These are phyloP conservation scores for Malurus melanocephalus DNA, from an alignment of 2,113 vertebrate species.

Conservation along the genomic window DNA sequence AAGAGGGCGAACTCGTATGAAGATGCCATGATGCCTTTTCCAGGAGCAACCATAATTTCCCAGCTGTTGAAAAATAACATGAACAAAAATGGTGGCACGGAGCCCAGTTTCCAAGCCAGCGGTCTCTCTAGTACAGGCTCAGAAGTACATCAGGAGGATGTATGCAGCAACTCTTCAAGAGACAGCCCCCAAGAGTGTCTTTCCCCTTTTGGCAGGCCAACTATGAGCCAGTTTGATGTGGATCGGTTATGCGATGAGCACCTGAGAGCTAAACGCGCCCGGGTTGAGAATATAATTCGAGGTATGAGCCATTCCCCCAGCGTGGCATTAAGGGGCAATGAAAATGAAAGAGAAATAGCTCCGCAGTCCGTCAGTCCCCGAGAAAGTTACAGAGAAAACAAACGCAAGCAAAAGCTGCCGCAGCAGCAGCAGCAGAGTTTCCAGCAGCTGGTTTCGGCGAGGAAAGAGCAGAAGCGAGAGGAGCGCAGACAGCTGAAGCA, in stretches of 20 bases:
- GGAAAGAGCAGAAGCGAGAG: constrained; percentile 94
- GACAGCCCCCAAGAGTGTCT: constrained; percentile 97
- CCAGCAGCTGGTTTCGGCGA: constrained; percentile 93
- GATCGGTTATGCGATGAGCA: constrained; percentile 96
- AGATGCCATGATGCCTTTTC: constrained; percentile 96
- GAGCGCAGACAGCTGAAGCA: constrained; percentile 96
- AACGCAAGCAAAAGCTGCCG: constrained; percentile 97
- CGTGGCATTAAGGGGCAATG: constrained; percentile 85
- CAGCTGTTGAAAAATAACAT: constrained; percentile 98
- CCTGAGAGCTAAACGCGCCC: constrained; percentile 95
- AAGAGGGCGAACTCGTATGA: constrained; percentile 98
- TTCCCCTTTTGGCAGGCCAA: constrained; percentile 90
- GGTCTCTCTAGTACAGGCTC: constrained; percentile 96
- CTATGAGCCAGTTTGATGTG: constrained; percentile 92
- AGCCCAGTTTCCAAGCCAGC: constrained; percentile 95
- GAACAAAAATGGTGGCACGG: constrained; percentile 94
- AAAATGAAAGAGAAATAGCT: constrained; percentile 87
- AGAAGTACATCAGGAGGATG: constrained; percentile 95
- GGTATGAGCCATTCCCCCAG: constrained; percentile 98
- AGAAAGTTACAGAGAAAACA: constrained; percentile 96
- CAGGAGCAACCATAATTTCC: constrained; percentile 97
- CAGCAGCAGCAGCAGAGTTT: constrained; percentile 98
- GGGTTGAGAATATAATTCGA: constrained; percentile 98
- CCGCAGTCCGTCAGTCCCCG: constrained; percentile 84
- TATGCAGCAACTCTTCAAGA: constrained; percentile 96